phyloP scores from a whole-genome alignment of 2,113 vertebrate species.

The Apistogramma diplotaenia region DNA sequence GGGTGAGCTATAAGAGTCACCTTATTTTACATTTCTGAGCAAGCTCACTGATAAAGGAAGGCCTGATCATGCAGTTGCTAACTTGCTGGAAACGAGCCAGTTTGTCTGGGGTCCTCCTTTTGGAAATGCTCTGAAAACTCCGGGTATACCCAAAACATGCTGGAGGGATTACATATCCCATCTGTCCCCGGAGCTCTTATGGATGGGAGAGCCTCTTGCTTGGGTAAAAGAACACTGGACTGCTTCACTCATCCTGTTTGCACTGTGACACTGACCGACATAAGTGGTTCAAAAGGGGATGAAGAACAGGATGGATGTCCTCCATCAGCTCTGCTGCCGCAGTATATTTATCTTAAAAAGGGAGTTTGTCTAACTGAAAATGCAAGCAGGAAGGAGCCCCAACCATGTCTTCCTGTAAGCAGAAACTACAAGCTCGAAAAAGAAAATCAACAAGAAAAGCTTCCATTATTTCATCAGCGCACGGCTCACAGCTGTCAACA shows the following conservation, averaged over 20 bases:
- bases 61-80: background rate
- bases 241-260: conserved; percentile 1
- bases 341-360: conserved; percentile 1
- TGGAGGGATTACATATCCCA: conserved; percentile 28
- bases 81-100: background rate
- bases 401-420: background rate
- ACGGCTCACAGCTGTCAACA: background rate
- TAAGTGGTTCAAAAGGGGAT: conserved; percentile 13
- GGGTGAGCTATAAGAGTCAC: background rate
- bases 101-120: conserved; percentile 19
- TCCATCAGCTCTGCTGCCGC: conserved; percentile 3
- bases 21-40: conserved; percentile 15
- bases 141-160: conserved; percentile 19
- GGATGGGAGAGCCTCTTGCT: conserved; percentile 23
- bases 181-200: conserved; percentile 24
- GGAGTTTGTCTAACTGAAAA: conserved; percentile 4
- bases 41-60: conserved; percentile 14
- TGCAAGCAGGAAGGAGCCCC: conserved; percentile 6
- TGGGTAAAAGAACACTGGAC: conserved; percentile 23
- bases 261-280: background rate
- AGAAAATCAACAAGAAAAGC: conserved; percentile 33
- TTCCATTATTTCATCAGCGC: background rate
- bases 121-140: conserved; percentile 37
- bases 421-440: conserved; percentile 25
- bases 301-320: conserved; percentile 8